Evolutionary conservation across 1,140 invertebrate genomes (phyloP).

Genomic region (Drosophila tropicalis): DNA sequence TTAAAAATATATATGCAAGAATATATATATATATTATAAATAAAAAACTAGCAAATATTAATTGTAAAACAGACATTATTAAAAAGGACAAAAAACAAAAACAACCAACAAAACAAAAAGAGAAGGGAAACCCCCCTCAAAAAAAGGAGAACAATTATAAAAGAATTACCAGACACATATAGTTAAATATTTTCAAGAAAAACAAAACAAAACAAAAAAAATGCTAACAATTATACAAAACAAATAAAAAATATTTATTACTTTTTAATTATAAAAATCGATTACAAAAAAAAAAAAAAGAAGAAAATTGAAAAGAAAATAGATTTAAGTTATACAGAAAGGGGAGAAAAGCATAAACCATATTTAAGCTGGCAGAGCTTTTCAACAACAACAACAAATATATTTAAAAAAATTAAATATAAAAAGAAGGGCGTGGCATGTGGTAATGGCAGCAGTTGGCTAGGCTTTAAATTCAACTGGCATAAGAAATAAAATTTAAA

Average conservation of each 20-base stretch:
- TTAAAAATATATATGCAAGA: slow-evolving; percentile 46
- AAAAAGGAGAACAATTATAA: slow-evolving; percentile 42
- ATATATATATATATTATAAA: slow-evolving; percentile 73
- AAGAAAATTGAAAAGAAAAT: slow-evolving; percentile 39
- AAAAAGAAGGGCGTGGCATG: slow-evolving; percentile 27
- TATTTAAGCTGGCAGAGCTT: slow-evolving; percentile 46
- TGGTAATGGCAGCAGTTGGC: slow-evolving; percentile 56
- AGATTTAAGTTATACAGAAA: slow-evolving; percentile 55
- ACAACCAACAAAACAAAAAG: slow-evolving; percentile 16
- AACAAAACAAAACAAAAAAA: slow-evolving; percentile 23
- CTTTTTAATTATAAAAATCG: slow-evolving; percentile 41
- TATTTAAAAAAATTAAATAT: slow-evolving; percentile 42
- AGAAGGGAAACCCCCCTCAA: slow-evolving; percentile 51
- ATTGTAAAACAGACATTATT: slow-evolving; percentile 56
- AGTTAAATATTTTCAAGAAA: slow-evolving; percentile 77
- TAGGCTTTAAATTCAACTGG: slow-evolving; percentile 65
- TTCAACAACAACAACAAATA: slow-evolving; percentile 55
- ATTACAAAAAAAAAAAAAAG: slow-evolving; percentile 6
- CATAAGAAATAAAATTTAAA: slow-evolving; percentile 50
- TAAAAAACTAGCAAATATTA: slow-evolving; percentile 79
- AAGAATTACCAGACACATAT: slow-evolving; percentile 58
- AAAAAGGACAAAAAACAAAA: too few relatives aligned
- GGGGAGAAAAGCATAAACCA: slow-evolving; percentile 37
- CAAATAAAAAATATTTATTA: slow-evolving; percentile 51
- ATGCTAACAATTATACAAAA: slow-evolving; percentile 49